phyloP scores from a whole-genome alignment of 1,140 invertebrate genomes.

The Orchestia grillus region DNA sequence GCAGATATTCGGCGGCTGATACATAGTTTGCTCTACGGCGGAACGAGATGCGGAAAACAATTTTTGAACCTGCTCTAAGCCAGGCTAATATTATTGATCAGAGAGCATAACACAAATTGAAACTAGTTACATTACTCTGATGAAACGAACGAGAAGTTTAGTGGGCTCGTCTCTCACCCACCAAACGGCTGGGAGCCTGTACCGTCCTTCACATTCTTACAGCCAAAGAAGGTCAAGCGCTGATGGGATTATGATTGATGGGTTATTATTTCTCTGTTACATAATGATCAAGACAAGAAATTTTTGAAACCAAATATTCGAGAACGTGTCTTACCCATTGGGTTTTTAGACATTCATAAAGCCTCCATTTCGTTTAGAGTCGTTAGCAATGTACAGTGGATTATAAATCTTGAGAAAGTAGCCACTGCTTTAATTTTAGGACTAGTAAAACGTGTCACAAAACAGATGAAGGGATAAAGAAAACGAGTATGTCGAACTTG shows the following conservation, averaged over 20 bases:
- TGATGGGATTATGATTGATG: background rate
- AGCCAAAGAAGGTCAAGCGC: background rate
- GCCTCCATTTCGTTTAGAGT: background rate
- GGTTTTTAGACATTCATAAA: background rate
- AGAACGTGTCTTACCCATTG: background rate
- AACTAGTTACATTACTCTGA: background rate
- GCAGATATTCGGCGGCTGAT: constrained; percentile 21
- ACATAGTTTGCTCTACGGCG: background rate
- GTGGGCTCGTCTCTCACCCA: background rate
- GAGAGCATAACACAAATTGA: background rate
- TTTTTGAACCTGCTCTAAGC: background rate
- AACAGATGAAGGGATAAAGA: background rate
- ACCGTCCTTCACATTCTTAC: background rate
- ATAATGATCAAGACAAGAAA: background rate
- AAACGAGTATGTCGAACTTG: background rate
- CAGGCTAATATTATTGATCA: background rate
- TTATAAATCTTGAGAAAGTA: background rate
- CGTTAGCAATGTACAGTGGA: background rate
- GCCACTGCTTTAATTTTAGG: background rate
- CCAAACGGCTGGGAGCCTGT: background rate
- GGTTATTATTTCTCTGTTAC: background rate
- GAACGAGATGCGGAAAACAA: background rate
- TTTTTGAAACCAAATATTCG: background rate
- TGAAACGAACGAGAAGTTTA: background rate
- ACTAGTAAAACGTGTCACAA: background rate